Percentiles rank a stretch among this genome's conserved stretches.
Conservation (phyloP, 37 sponge, comb jelly and placozoan species). For the Halisarca cf. caerulea region DNA sequence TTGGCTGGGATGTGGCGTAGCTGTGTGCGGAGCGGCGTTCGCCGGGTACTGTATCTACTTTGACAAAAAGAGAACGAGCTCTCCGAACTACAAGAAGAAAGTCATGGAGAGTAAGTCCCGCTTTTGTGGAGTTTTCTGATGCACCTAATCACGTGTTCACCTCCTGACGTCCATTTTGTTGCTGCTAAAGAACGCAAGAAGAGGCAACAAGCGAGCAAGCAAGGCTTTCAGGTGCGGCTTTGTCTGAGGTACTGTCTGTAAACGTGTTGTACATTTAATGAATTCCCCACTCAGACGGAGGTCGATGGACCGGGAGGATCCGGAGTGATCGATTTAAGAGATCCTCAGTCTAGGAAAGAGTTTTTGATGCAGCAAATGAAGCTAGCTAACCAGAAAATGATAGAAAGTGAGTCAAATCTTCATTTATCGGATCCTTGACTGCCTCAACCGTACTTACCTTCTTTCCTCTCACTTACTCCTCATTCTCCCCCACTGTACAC, state of each 20-base stretch:
- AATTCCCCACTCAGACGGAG: not conserved
- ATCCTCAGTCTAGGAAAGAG: constrained; percentile 65
- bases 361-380: constrained; percentile 62
- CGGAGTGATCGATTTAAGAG: constrained; percentile 66
- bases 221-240: too few relatives aligned
- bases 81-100: constrained; percentile 92
- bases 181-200: too few relatives aligned
- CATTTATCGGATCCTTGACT: too few relatives aligned
- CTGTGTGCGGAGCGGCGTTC: constrained; percentile 73
- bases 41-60: constrained; percentile 97
- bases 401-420: constrained; percentile 73
- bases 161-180: not conserved
- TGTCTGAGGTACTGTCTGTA: too few relatives aligned
- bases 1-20: not conserved
- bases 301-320: not conserved
- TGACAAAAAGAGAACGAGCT: constrained; percentile 85
- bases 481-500: too few relatives aligned
- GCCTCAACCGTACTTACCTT: too few relatives aligned
- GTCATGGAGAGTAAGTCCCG: constrained; percentile 85
- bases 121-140: not conserved
- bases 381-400: constrained; percentile 61
- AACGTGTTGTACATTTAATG: not conserved
- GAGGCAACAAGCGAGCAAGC: too few relatives aligned
- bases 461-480: too few relatives aligned
- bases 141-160: not conserved